Base-by-base conservation (phyloP, 2,113 vertebrate genomes). In the Panthera uncia region DNA sequence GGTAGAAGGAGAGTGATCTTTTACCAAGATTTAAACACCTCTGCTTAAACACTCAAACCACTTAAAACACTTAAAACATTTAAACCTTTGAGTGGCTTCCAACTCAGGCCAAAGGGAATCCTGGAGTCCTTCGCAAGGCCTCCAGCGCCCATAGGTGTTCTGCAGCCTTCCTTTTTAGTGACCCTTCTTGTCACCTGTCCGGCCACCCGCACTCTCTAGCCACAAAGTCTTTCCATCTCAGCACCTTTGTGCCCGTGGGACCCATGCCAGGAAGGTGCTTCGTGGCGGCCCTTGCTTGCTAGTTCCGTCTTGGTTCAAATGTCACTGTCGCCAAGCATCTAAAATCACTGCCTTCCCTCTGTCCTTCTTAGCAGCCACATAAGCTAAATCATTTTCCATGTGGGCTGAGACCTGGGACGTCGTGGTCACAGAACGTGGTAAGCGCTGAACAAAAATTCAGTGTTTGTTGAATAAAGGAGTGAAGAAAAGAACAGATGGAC, bases 111-210 rank as follows among this genome's bases (percentile, higher is more conserved):
- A 19, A 23, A 88, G 36, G 61, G 50, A 68, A 8, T 57, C 33
- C 48, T 48, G 1, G 5, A 7, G 27, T 19, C 36, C 31, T 68
- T 19, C 0, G 0, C 0, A 1, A 55, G 48, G 57, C 48, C 33
- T 68, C 23, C 36, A 33, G 1, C 3, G 0, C 11, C 41, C 66
- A 9, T 5, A 23, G 76, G 74, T 57, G 31, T 5, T 7, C 65
- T 52, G 16, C 31, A 7, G 31, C 14, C 48, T 36, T 83, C 57
- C 48, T 50, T 7, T 19, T 68, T 61, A 19, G 15, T 31, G 38
- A 38, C 18, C 23, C 45, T 48, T 57, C 73, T 63, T 1, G 4
- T 48, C 21, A 2, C 7, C 16, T 36, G 41, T 68, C 55, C 31
- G 66, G 5, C 29, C 1, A 0, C n/a, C 55, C 23, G 7, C 94